A percentile compares a stretch with the other conserved stretches of the same genome.
Conservation (phyloP, 1,140 invertebrate species). For the Neodiprion virginianus region DNA sequence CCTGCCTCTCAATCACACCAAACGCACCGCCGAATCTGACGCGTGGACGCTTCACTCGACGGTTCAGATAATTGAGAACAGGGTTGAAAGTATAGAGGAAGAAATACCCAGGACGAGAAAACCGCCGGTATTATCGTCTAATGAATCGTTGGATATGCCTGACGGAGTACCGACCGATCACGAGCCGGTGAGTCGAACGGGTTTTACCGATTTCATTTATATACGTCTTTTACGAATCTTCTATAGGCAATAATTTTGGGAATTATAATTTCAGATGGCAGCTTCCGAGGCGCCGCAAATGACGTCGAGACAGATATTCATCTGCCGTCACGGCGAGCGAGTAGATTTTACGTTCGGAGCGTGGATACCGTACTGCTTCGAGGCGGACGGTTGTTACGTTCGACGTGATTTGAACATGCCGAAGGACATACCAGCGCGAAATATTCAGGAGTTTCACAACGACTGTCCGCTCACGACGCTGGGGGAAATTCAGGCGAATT, state of each 20-base stretch:
- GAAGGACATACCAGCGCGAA: slow-evolving; percentile 69
- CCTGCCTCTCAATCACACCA: slow-evolving; percentile 82
- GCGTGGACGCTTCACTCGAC: slow-evolving; percentile 87
- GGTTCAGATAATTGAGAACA: slow-evolving; percentile 62
- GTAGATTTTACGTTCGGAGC: slow-evolving; percentile 91
- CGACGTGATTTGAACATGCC: slow-evolving; percentile 92
- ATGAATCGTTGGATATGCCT: slow-evolving; percentile 58
- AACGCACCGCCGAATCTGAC: slow-evolving; percentile 84
- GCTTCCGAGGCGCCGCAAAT: slow-evolving; percentile 43
- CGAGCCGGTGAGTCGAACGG: slow-evolving; percentile 45
- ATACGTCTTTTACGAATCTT: slow-evolving; percentile 21
- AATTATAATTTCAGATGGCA: slow-evolving; percentile 41
- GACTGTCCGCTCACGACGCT: slow-evolving; percentile 90
- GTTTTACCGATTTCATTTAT: slow-evolving; percentile 14
- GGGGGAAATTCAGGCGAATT: slow-evolving; percentile 73
- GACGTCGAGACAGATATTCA: slow-evolving; percentile 68
- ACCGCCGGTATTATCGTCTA: slow-evolving; percentile 56
- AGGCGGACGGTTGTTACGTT: slow-evolving; percentile 78
- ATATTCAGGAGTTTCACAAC: slow-evolving; percentile 72
- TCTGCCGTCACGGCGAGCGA: slow-evolving; percentile 87
- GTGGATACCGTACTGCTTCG: slow-evolving; percentile 89
- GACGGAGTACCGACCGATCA: slow-evolving; percentile 52
- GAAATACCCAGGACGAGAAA: slow-evolving; percentile 44
- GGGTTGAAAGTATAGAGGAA: slow-evolving; percentile 41
- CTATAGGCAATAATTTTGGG: slow-evolving; percentile 18